Evolutionary conservation across 1,140 invertebrate genomes (phyloP).

Genomic region (Penaeus japonicus): DNA sequence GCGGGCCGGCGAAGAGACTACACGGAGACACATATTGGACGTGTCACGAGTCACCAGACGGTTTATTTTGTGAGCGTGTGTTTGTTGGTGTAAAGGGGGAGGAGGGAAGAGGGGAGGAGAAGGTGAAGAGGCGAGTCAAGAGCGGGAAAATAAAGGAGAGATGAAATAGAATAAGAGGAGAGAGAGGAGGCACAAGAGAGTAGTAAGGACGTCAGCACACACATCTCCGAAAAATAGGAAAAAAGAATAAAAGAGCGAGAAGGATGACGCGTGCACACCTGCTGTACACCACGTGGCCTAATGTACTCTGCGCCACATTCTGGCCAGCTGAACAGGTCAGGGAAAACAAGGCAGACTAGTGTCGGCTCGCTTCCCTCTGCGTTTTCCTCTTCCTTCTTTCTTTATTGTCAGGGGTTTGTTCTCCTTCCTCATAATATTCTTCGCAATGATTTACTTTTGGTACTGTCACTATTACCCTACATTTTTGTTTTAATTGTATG

Average conservation of each 20-base stretch:
- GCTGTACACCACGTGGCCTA: no score
- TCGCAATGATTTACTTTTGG: no score
- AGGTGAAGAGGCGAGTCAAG: not conserved
- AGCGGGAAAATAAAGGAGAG: not conserved
- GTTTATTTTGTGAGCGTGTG: slow-evolving; percentile 38
- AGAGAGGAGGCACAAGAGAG: not conserved
- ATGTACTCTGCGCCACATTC: no score
- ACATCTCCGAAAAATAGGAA: not conserved
- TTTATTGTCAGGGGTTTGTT: no score
- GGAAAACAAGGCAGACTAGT: no score
- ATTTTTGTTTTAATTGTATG: no score
- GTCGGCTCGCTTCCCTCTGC: no score
- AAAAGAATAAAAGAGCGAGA: no score
- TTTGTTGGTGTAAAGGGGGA: slow-evolving; percentile 4
- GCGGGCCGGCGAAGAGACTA: not conserved
- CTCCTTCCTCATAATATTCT: no score
- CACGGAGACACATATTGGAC: slow-evolving; percentile 36
- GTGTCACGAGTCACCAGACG: not conserved
- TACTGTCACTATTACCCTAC: no score
- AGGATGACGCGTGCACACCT: not conserved
- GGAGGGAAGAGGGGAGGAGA: not conserved
- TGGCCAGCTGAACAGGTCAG: no score
- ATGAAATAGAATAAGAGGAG: not conserved
- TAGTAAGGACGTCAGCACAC: not conserved
- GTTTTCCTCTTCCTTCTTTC: no score